Conservation (phyloP, 2,113 vertebrate genomes). For the Pleuronectes platessa region DNA sequence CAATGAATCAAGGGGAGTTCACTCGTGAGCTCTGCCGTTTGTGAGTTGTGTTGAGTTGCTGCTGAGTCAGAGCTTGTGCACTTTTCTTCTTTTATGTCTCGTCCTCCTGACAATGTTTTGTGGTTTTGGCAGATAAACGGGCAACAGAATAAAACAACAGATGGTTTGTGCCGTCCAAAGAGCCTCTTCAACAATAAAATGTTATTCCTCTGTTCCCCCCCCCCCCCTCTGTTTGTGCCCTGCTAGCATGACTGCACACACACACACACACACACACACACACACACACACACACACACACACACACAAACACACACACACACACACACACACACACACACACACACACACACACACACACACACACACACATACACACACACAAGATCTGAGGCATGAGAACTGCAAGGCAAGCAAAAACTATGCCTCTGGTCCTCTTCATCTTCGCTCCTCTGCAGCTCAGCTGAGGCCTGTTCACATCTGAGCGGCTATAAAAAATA, state of each 20-base stretch:
- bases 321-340: slow-evolving; percentile 21
- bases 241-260: slow-evolving; percentile 11
- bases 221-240: slow-evolving; percentile 9
- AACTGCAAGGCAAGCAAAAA: slow-evolving; percentile 72
- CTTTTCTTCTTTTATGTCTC: slow-evolving; percentile 44
- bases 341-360: slow-evolving; percentile 32
- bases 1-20: slow-evolving; percentile 50
- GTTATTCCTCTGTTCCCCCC: slow-evolving; percentile 43
- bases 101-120: slow-evolving; percentile 56
- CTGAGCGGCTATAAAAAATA: slow-evolving; percentile 22
- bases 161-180: slow-evolving; percentile 63
- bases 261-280: slow-evolving; percentile 8
- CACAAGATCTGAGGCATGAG: slow-evolving; percentile 52
- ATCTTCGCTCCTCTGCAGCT: slow-evolving; percentile 46
- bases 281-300: slow-evolving; percentile 25
- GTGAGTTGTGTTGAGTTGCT: slow-evolving; percentile 53
- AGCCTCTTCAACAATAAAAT: slow-evolving; percentile 61
- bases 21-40: slow-evolving; percentile 35
- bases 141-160: slow-evolving; percentile 65
- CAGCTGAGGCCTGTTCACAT: slow-evolving; percentile 40
- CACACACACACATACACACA: slow-evolving; percentile 26
- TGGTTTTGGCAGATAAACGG: slow-evolving; percentile 60
- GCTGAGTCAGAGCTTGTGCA: slow-evolving; percentile 50
- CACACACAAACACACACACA: slow-evolving; percentile 27
- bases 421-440: slow-evolving; percentile 60